Evolutionary conservation across 2,113 vertebrate species (phyloP), one percentile per base, ranked within the genome.

Genomic region (Gobio gobio): DNA sequence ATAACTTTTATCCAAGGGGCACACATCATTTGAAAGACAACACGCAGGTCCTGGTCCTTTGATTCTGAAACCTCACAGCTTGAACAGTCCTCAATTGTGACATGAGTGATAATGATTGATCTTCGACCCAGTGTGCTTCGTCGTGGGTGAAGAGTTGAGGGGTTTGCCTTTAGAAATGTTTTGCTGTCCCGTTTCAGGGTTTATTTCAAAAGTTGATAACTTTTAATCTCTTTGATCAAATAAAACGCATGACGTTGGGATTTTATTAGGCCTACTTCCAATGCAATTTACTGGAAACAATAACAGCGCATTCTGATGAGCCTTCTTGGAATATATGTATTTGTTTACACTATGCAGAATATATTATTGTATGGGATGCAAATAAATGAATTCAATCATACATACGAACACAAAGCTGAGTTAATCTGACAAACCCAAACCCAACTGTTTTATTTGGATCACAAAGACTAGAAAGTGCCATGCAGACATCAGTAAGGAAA

Each of bases 71-170:
- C 70, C 70, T 74, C 85, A 82, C 70, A 80, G 70, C 85, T 82
- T 86, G 85, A 86, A 86, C 40, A 45, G 78, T 66, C 77, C 63
- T 77, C 63, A 70, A 24, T 47, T 59, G 76, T 81, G 77, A 84
- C 76, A 76, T 83, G 81, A 86, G 83, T 83, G 77, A 83, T 87
- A 85, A 88, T 78, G 64, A 83, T 40, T 85, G 87, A 83, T 88
- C 79, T 77, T 70, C 72, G 36, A 64, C n/a, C 54, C 43, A 83
- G 49, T 83, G 66, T 72, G 43, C 64, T 43, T 63, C 45, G 54
- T 59, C 54, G 36, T 61, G 36, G 51, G 40, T 59, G 84, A 49
- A 73, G 18, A 58, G 74, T 54, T 80, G 66, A 33, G 61, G 26
- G 43, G 20, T 64, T 73, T 73, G 45, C 10, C 26, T 47, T 33